A percentile compares a stretch with the other conserved stretches of the same genome.
phyloP scores from a whole-genome alignment of 2,797 vertebrate species.

The Poecilia wingei region DNA sequence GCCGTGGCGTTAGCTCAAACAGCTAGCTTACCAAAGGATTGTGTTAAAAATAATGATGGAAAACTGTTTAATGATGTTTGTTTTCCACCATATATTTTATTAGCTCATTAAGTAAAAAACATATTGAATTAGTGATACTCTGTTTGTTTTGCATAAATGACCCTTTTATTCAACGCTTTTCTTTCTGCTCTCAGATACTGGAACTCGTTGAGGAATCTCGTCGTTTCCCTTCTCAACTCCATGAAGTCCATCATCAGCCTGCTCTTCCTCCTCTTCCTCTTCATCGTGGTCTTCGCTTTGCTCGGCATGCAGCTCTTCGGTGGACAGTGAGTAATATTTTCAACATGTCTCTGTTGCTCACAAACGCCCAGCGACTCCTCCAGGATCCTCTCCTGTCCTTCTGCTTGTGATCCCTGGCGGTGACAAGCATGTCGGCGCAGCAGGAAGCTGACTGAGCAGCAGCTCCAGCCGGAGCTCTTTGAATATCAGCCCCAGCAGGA shows the following conservation, averaged over 20 bases:
- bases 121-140: too few relatives aligned
- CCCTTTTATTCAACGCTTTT: not conserved
- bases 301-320: constrained; percentile 99
- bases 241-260: constrained; percentile 99
- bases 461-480: constrained; percentile 54
- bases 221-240: constrained; percentile 96
- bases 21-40: too few relatives aligned
- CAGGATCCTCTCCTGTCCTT: constrained; percentile 7
- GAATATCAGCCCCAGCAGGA: constrained; percentile 62
- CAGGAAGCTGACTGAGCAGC: constrained; percentile 61
- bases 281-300: constrained; percentile 97
- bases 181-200: constrained; percentile 85
- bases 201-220: constrained; percentile 95
- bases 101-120: too few relatives aligned
- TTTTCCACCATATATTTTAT: too few relatives aligned
- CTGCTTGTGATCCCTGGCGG: constrained; percentile 37
- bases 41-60: too few relatives aligned
- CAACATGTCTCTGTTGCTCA: not conserved
- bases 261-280: constrained; percentile 97
- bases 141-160: not conserved
- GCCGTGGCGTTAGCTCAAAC: too few relatives aligned
- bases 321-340: constrained; percentile 88
- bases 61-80: too few relatives aligned
- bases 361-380: not conserved
- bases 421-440: constrained; percentile 62